Conservation (phyloP, 2,797 vertebrate genomes). For the Philypnodon macrostomus region DNA sequence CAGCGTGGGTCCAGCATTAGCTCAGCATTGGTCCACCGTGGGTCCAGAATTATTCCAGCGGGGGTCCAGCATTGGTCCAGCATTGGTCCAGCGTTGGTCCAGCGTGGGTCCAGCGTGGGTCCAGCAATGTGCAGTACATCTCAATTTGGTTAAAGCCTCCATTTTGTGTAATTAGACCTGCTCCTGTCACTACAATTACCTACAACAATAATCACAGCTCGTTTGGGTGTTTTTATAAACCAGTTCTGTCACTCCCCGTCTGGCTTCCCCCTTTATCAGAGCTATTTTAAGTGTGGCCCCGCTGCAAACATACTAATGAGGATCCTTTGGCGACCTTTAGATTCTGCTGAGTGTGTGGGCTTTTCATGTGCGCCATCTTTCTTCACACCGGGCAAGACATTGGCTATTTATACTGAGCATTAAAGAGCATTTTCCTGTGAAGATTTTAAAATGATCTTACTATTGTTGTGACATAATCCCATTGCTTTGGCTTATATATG, state of each 20-base stretch:
- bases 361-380: conserved; percentile 15
- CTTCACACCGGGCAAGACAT: conserved; percentile 10
- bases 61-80: too few species aligned
- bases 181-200: conserved; percentile 8
- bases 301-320: conserved; percentile 34
- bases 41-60: too few species aligned
- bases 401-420: neutral
- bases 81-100: too few species aligned
- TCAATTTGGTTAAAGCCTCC: conserved; percentile 14
- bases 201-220: conserved; percentile 5
- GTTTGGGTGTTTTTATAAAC: conserved; percentile 2
- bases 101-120: too few species aligned
- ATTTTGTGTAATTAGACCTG: conserved; percentile 20
- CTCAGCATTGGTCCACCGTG: too few species aligned
- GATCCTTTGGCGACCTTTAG: conserved; percentile 31
- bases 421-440: too few species aligned
- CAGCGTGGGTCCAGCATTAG: too few species aligned
- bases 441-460: too few species aligned
- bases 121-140: conserved; percentile 22
- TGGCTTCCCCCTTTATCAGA: neutral
- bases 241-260: conserved; percentile 5
- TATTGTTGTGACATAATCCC: too few species aligned
- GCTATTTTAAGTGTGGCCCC: conserved; percentile 17
- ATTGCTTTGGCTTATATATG: too few species aligned
- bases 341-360: conserved; percentile 26